Conservation (phyloP, 2,113 vertebrate species). For the Hiodon tergisus region DNA sequence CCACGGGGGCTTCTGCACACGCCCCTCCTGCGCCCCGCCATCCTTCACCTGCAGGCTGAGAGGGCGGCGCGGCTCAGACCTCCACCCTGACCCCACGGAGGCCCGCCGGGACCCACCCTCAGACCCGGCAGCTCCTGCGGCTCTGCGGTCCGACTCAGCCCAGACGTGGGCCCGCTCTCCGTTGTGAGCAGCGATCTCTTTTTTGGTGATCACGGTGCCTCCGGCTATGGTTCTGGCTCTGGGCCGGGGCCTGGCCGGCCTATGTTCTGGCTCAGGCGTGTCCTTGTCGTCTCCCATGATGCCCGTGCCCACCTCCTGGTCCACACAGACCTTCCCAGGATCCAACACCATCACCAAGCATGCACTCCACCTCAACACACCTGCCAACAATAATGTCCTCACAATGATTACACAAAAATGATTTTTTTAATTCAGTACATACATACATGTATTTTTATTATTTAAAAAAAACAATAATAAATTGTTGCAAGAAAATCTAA, state of each 20-base stretch:
- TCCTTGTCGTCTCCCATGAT: conserved; percentile 31
- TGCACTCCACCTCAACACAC: conserved; percentile 27
- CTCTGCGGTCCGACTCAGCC: conserved; percentile 30
- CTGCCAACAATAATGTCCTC: conserved; percentile 27
- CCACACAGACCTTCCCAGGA: conserved; percentile 65
- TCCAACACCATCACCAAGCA: conserved; percentile 76
- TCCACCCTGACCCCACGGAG: conserved; percentile 17
- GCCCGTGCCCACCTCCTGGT: conserved; percentile 51
- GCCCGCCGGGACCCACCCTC: conserved; percentile 15
- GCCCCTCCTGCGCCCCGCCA: conserved; percentile 40
- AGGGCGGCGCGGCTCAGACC: conserved; percentile 37
- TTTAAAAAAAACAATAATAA: not conserved
- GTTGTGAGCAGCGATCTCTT: conserved; percentile 46
- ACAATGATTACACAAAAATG: no score
- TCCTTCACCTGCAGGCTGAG: conserved; percentile 50
- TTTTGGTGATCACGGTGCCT: conserved; percentile 27
- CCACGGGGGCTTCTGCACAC: conserved; percentile 58
- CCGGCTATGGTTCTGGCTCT: conserved; percentile 26
- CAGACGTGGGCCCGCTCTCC: conserved; percentile 45
- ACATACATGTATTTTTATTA: no score
- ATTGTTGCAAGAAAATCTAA: not conserved
- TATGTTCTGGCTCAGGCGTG: conserved; percentile 36
- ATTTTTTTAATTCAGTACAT: no score
- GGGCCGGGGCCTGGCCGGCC: conserved; percentile 28
- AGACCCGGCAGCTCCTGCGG: conserved; percentile 25